A percentile compares a stretch with the other conserved stretches of the same genome.
phyloP scores from a whole-genome alignment of 2,113 vertebrate species.

The Clarias gariepinus region DNA sequence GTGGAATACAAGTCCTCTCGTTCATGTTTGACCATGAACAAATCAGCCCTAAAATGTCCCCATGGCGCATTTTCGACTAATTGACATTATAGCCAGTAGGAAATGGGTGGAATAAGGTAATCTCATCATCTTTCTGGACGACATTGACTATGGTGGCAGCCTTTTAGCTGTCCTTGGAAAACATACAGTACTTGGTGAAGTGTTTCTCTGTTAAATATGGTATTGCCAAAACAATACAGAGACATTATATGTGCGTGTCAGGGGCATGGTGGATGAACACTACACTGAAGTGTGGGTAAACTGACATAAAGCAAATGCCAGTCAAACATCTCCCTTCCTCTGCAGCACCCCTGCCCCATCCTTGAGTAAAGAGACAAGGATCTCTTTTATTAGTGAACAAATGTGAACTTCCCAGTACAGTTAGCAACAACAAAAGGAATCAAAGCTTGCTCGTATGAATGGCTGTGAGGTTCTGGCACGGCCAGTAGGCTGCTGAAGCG shows the following conservation, averaged over 20 bases:
- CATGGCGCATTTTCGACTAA: conserved; percentile 32
- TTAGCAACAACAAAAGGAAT: conserved; percentile 62
- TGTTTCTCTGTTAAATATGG: conserved; percentile 49
- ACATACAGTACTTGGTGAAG: conserved; percentile 39
- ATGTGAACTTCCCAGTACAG: conserved; percentile 60
- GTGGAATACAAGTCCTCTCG: conserved; percentile 41
- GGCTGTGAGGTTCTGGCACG: conserved; percentile 68
- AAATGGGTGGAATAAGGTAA: conserved; percentile 43
- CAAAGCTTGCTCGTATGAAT: conserved; percentile 56
- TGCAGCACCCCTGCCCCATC: conserved; percentile 47
- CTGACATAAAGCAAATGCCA: conserved; percentile 51
- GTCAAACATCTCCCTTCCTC: conserved; percentile 36
- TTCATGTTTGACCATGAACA: conserved; percentile 27
- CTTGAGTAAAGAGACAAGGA: conserved; percentile 61
- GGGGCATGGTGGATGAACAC: conserved; percentile 33
- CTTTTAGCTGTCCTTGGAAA: conserved; percentile 45
- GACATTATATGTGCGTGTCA: conserved; percentile 48
- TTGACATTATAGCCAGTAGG: conserved; percentile 46
- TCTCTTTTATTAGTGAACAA: conserved; percentile 62
- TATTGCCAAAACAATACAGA: conserved; percentile 48
- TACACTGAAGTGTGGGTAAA: conserved; percentile 53
- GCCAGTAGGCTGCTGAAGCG: conserved; percentile 62
- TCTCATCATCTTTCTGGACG: conserved; percentile 42
- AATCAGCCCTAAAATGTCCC: conserved; percentile 11
- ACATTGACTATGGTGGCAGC: conserved; percentile 37